phyloP scores from a whole-genome alignment of 1,140 invertebrate genomes.

The Octopus bimaculoides region DNA sequence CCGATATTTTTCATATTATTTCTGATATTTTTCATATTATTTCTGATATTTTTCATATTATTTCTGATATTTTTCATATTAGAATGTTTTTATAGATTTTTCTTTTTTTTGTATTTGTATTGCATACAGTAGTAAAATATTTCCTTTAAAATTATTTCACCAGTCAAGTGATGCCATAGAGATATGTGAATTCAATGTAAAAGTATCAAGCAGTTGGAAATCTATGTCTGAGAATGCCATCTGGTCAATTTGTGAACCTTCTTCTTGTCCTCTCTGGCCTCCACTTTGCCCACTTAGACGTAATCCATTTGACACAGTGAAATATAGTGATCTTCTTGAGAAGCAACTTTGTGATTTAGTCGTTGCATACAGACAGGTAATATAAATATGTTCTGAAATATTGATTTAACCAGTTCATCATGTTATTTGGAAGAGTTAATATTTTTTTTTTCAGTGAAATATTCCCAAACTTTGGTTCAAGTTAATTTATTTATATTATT shows the following conservation, averaged over 20 bases:
- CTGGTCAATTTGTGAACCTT: slow-evolving; percentile 46
- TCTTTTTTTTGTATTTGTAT: background rate
- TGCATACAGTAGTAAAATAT: background rate
- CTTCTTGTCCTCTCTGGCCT: slow-evolving; percentile 40
- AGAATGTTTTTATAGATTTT: background rate
- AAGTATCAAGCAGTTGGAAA: slow-evolving; percentile 56
- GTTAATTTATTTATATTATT: too few relatives aligned
- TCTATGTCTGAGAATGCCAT: slow-evolving; percentile 56
- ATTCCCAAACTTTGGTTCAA: too few relatives aligned
- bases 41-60: too few relatives aligned
- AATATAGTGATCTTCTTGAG: slow-evolving; percentile 54
- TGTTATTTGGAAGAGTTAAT: too few relatives aligned
- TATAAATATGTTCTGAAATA: background rate
- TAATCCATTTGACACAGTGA: slow-evolving; percentile 39
- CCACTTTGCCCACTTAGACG: slow-evolving; percentile 29
- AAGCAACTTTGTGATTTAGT: slow-evolving; percentile 50
- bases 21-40: too few relatives aligned
- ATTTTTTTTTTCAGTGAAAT: too few relatives aligned
- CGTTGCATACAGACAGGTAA: slow-evolving; percentile 50
- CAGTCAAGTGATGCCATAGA: slow-evolving; percentile 49
- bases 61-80: too few relatives aligned
- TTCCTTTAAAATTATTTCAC: slow-evolving; percentile 13
- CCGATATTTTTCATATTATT: background rate
- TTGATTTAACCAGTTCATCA: too few relatives aligned
- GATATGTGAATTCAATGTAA: slow-evolving; percentile 53